Evolutionary conservation across 2,888 invertebrate species (phyloP).

Genomic region (Eurois occulta): DNA sequence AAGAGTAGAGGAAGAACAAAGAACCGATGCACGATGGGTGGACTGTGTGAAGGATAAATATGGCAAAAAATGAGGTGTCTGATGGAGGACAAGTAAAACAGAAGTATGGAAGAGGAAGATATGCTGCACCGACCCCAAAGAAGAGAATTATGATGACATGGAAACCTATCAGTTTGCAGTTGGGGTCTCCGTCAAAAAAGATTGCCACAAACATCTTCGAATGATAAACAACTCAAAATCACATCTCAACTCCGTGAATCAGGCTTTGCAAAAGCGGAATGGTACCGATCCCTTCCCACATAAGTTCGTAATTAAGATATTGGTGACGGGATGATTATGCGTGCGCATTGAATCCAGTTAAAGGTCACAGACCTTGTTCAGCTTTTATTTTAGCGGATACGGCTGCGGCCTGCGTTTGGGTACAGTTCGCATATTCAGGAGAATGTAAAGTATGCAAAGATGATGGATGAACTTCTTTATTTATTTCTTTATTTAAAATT

Average conservation of each 20-base stretch:
- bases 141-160: too few relatives aligned
- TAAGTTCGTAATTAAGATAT: constrained; percentile 69
- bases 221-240: constrained; percentile 4
- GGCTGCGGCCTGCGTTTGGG: constrained; percentile 80
- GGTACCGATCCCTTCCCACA: constrained; percentile 41
- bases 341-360: constrained; percentile 79
- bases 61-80: too few relatives aligned
- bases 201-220: neutral
- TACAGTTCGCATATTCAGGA: constrained; percentile 72
- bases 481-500: too few relatives aligned
- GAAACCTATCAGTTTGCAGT: neutral
- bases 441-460: neutral
- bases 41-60: too few relatives aligned
- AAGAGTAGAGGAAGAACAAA: too few relatives aligned
- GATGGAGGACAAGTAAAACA: too few relatives aligned
- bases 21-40: too few relatives aligned
- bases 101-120: too few relatives aligned
- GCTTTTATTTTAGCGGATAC: constrained; percentile 84
- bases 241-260: constrained; percentile 15
- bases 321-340: constrained; percentile 70
- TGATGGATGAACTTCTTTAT: neutral
- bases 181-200: neutral
- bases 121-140: too few relatives aligned
- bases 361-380: constrained; percentile 80
- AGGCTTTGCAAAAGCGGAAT: constrained; percentile 2